A percentile compares a stretch with the other conserved stretches of the same genome.
Evolutionary conservation across 2,797 vertebrate genomes (phyloP).

Genomic region (Schizopygopsis pylzovi): DNA sequence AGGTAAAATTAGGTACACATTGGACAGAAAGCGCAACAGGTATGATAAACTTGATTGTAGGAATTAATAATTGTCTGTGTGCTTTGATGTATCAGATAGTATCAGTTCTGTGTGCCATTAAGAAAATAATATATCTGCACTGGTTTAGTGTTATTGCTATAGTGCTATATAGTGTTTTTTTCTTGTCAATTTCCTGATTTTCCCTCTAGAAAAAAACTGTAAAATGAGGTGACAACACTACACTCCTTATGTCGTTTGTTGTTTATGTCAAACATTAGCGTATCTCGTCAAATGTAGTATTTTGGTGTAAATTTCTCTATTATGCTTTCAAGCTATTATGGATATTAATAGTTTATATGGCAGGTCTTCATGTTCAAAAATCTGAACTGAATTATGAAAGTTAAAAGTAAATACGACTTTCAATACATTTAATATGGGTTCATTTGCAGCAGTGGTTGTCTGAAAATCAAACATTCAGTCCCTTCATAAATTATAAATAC

Average conservation of each 20-base stretch:
- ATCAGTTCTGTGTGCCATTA: neutral
- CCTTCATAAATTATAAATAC: neutral
- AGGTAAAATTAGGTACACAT: neutral
- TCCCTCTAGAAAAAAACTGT: neutral
- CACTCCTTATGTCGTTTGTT: neutral
- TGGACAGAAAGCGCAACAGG: neutral
- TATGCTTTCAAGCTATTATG: neutral
- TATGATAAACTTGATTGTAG: neutral
- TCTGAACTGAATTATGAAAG: neutral
- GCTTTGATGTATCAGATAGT: neutral
- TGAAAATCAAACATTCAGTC: neutral
- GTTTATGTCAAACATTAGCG: neutral
- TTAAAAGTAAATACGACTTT: neutral
- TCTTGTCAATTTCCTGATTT: neutral
- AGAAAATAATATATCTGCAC: neutral
- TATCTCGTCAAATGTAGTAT: neutral
- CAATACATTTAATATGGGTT: neutral
- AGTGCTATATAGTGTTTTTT: neutral
- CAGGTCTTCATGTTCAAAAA: neutral
- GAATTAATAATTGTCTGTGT: neutral
- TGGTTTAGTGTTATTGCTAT: neutral
- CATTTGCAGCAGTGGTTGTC: neutral
- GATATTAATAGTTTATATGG: neutral
- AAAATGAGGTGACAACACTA: neutral
- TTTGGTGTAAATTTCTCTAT: neutral